Base-by-base conservation (phyloP, 2,888 invertebrate species). In the Leptinotarsa tumamoca region DNA sequence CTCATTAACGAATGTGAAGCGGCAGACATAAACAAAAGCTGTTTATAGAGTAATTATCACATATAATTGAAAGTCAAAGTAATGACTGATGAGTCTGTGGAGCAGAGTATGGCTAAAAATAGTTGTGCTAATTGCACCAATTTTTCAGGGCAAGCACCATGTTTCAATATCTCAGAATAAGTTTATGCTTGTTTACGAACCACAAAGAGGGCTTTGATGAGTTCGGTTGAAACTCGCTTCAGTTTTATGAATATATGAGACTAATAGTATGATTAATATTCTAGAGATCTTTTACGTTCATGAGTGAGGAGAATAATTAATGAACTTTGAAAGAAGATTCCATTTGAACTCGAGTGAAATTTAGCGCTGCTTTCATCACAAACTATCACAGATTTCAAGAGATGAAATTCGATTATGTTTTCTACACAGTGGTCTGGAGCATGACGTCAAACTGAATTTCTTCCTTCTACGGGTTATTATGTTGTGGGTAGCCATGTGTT, bases 31-130 rank as follows among this genome's bases (percentile, higher is more conserved):
- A 80, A 80, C 79, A 78, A 78, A 79, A 79, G 72, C 76, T 78
- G 78, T 80, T 79, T 78, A 80, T 79, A 74, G 76, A 78, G 78
- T 74, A 80, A 80, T 80, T 80, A 80, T 79, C 80, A 75, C 77
- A 73, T 75, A 71, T 78, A 79, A 80, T 80, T 79, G 78, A 77
- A 79, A 79, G 77, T 78, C 68, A 66, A 67, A 74, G 72, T 75
- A 75, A 80, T 80, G 80, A 80, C 73, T 79, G 74, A 80, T 80
- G 78, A 71, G 66, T 23, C 69, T 78, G 76, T 79, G 69, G 75
- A 71, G 73, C 66, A 67, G 72, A 51, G 72, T 33, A 58, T 52
- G 21, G 58, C 49, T 77, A 70, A 77, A 77, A 77, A 74, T 77
- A 77, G 70, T 67, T 63, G 67, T 70, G 43, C 63, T 73, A 73